Percentiles rank a stretch among this genome's conserved stretches.
phyloP scores from a whole-genome alignment of 1,140 invertebrate genomes.

The Phocides pigmalion region DNA sequence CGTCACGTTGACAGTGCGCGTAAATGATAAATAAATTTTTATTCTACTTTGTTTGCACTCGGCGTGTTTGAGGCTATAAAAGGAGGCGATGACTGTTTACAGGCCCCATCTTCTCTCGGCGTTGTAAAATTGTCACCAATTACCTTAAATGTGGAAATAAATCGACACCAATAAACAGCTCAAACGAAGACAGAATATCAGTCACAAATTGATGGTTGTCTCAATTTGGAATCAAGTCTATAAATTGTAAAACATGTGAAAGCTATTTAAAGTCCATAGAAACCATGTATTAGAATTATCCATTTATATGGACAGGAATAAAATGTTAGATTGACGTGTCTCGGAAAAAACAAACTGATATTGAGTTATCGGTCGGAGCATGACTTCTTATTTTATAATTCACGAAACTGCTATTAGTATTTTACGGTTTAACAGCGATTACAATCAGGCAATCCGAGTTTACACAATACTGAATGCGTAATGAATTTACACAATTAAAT shows the following conservation, averaged over 20 bases:
- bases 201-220: background rate
- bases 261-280: background rate
- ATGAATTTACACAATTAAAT: constrained; percentile 48
- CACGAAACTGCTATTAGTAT: constrained; percentile 47
- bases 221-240: background rate
- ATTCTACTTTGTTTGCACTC: constrained; percentile 39
- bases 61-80: constrained; percentile 44
- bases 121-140: constrained; percentile 26
- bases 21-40: constrained; percentile 45
- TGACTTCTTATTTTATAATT: constrained; percentile 45
- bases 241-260: background rate
- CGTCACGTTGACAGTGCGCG: constrained; percentile 49
- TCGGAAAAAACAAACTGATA: too few relatives aligned
- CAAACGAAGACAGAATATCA: constrained; percentile 15
- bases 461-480: constrained; percentile 46
- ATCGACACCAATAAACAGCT: constrained; percentile 15
- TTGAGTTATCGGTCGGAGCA: constrained; percentile 32
- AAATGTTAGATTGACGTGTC: constrained; percentile 13
- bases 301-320: constrained; percentile 1
- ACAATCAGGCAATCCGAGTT: constrained; percentile 34
- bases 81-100: constrained; percentile 44
- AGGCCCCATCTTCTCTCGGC: constrained; percentile 3
- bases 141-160: constrained; percentile 23
- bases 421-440: constrained; percentile 44
- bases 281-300: background rate